Percentiles rank a stretch among this genome's conserved stretches.
These are phyloP conservation scores for Cephalopterus ornatus DNA, from an alignment of 2,113 vertebrate genomes.

Conservation along the genomic window DNA sequence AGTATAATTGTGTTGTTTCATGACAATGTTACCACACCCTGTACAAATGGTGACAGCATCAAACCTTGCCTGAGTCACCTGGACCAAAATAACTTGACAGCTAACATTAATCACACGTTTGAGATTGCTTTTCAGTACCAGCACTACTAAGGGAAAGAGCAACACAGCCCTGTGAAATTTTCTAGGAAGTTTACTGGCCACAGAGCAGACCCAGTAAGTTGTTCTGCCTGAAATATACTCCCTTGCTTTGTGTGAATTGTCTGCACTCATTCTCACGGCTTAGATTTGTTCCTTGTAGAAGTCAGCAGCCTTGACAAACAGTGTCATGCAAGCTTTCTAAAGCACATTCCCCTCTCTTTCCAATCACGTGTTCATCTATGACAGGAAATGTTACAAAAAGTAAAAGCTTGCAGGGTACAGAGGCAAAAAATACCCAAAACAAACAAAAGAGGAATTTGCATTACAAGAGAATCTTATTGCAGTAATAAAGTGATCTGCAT, in stretches of 20 bases:
- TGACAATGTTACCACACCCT: slow-evolving; percentile 18
- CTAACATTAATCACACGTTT: background rate
- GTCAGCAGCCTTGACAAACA: background rate
- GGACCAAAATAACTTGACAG: slow-evolving; percentile 29
- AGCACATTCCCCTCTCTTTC: background rate
- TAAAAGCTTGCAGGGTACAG: background rate
- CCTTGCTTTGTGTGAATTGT: background rate
- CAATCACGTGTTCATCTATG: background rate
- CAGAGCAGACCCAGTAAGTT: background rate
- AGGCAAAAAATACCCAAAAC: background rate
- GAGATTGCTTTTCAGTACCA: background rate
- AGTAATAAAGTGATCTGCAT: background rate
- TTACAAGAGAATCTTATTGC: background rate
- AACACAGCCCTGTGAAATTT: background rate
- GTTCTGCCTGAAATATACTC: background rate
- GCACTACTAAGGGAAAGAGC: background rate
- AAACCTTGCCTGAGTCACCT: slow-evolving; percentile 5
- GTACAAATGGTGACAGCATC: background rate
- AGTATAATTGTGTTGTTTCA: background rate
- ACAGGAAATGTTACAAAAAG: background rate
- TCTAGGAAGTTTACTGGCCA: background rate
- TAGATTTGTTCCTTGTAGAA: background rate
- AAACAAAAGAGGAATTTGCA: background rate
- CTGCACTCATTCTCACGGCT: background rate
- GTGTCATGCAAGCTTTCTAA: background rate